phyloP scores from a whole-genome alignment of 1,140 invertebrate species.

The Matsumurasca onukii region DNA sequence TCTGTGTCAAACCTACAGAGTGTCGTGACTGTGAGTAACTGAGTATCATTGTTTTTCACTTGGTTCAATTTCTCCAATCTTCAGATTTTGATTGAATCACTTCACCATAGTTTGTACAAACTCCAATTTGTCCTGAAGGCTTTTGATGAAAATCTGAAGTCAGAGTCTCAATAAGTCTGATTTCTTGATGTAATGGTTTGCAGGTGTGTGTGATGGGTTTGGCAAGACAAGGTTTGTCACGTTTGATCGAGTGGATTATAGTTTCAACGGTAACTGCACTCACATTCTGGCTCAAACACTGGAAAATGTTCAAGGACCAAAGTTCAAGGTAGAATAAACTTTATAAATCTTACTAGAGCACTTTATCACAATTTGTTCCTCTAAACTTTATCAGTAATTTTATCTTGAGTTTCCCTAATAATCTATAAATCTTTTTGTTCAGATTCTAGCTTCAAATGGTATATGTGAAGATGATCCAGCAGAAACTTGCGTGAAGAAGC shows the following conservation, averaged over 20 bases:
- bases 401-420: too few species aligned
- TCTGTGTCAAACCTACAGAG: slow-evolving; percentile 66
- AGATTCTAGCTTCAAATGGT: slow-evolving; percentile 60
- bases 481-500: slow-evolving; percentile 59
- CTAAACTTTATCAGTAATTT: too few species aligned
- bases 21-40: slow-evolving; percentile 70
- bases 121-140: background rate
- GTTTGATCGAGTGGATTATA: slow-evolving; percentile 71
- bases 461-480: slow-evolving; percentile 55
- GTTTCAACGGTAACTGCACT: slow-evolving; percentile 74
- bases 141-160: too few species aligned
- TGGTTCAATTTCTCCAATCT: background rate
- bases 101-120: background rate
- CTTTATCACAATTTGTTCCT: too few species aligned
- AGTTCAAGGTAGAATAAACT: slow-evolving; percentile 55
- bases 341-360: too few species aligned
- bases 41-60: background rate
- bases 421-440: too few species aligned
- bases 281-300: slow-evolving; percentile 70
- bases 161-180: too few species aligned
- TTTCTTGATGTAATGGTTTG: background rate
- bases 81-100: too few species aligned
- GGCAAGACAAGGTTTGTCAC: slow-evolving; percentile 70
- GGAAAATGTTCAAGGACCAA: slow-evolving; percentile 51
- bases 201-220: slow-evolving; percentile 65